phyloP scores from a whole-genome alignment of 1,140 invertebrate species.

The Portunus trituberculatus region DNA sequence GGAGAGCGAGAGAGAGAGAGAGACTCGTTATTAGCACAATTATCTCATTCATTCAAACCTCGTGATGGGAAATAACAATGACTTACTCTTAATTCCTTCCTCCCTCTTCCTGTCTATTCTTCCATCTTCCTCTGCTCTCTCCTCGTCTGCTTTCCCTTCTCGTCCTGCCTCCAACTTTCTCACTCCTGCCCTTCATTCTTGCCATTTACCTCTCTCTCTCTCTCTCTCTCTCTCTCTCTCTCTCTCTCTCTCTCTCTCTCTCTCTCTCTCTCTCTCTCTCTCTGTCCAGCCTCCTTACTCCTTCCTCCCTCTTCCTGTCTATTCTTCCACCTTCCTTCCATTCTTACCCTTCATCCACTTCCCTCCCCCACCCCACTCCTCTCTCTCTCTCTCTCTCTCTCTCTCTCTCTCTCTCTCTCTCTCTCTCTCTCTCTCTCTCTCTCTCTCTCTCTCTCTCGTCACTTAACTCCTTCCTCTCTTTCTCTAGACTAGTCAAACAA shows the following conservation, averaged over 20 bases:
- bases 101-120: not conserved
- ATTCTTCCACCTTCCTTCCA: too few species aligned
- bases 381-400: not conserved
- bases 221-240: not conserved
- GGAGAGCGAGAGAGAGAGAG: too few species aligned
- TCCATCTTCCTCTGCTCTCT: not conserved
- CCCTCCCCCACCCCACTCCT: not conserved
- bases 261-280: not conserved
- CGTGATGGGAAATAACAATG: too few species aligned
- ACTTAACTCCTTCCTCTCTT: not conserved
- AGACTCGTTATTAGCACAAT: too few species aligned
- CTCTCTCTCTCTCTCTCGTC: too few species aligned
- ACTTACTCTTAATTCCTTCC: not conserved
- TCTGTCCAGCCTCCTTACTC: not conserved
- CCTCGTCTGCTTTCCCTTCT: not conserved
- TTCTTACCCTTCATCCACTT: not conserved
- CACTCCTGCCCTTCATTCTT: too few species aligned
- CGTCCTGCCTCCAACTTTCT: not conserved
- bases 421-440: too few species aligned
- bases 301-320: not conserved
- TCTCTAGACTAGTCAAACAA: not conserved
- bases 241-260: not conserved
- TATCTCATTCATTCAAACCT: too few species aligned
- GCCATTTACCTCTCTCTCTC: not conserved
- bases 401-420: not conserved